Base-by-base conservation (phyloP, 2,888 invertebrate species). In the Heteropelma amictum region DNA sequence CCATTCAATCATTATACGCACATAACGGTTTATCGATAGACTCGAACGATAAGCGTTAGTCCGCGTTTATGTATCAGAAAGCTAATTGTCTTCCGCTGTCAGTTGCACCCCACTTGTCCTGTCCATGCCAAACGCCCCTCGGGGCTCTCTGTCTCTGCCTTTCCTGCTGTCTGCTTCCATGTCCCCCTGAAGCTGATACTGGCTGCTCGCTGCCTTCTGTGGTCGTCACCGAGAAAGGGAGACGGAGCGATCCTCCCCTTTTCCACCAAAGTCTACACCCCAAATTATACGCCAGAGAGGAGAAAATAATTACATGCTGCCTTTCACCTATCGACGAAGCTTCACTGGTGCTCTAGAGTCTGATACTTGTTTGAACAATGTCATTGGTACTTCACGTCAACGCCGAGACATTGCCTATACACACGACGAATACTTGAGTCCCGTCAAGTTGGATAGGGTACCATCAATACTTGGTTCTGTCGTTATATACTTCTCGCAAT, bases 31-130 rank as follows among this genome's bases (percentile, higher is more conserved):
- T 61, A 47, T 40, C 65, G 54, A 21, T 47, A 53, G 61, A 40
- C 30, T 54, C 47, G 49, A 58, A 58, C 28, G 64, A 60, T 64
- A 71, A 73, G 60, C 72, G 54, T 63, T 72, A 69, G 60, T 47
- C 64, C 72, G 72, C 77, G 73, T 78, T 77, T 80, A 80, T 85
- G 83, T 87, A 87, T 87, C 84, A 86, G 86, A 87, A 87, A 85
- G 85, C 86, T 88, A 88, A 89, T 89, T 89, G 89, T 89, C 88
- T 88, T 86, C 83, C 81, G 85, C 89, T 89, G 89, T 89, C 89
- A 89, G 88, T 86, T 87, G 86, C 89, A 89, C 83, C 85, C 87
- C 81, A 86, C 88, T 88, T 86, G 85, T 83, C 77, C 87, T 89
- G 89, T 89, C 89, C 83, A 81, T 81, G 85, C 82, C 89, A 89